These are phyloP conservation scores for Solenopsis fugax DNA, from an alignment of 1,140 invertebrate genomes.

Conservation along the genomic window DNA sequence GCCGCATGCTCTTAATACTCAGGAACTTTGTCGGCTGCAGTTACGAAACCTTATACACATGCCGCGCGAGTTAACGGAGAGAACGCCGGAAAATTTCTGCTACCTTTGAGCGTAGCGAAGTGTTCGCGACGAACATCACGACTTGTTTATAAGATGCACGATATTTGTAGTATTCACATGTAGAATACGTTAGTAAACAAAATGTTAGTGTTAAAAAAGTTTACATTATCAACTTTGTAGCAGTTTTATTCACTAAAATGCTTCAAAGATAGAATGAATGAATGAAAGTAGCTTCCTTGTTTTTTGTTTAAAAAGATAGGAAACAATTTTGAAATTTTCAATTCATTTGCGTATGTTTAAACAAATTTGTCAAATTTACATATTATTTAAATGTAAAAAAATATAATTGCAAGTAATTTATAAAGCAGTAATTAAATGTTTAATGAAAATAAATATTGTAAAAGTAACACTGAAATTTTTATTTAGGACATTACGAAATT, in stretches of 20 bases:
- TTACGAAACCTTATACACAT: constrained; percentile 61
- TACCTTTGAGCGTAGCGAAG: constrained; percentile 29
- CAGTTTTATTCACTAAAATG: neutral
- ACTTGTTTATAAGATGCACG: constrained; percentile 23
- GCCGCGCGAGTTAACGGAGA: constrained; percentile 48
- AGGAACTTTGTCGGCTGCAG: constrained; percentile 51
- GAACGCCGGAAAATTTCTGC: constrained; percentile 34
- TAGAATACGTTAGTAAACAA: neutral
- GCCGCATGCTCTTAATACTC: constrained; percentile 52
- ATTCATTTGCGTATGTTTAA: neutral
- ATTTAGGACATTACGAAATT: neutral
- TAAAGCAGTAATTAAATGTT: neutral
- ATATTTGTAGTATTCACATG: neutral
- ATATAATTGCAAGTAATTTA: neutral
- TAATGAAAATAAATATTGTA: neutral
- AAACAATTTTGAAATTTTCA: neutral
- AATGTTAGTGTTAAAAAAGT: neutral
- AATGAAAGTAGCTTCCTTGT: neutral
- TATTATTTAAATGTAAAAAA: neutral
- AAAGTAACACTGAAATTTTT: neutral
- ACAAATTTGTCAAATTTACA: neutral
- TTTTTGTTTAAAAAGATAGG: neutral
- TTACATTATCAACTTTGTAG: neutral
- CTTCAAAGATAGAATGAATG: neutral
- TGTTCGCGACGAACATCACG: neutral